Conservation (phyloP, 2,113 vertebrate genomes). For the Paraplagusia blochii region DNA sequence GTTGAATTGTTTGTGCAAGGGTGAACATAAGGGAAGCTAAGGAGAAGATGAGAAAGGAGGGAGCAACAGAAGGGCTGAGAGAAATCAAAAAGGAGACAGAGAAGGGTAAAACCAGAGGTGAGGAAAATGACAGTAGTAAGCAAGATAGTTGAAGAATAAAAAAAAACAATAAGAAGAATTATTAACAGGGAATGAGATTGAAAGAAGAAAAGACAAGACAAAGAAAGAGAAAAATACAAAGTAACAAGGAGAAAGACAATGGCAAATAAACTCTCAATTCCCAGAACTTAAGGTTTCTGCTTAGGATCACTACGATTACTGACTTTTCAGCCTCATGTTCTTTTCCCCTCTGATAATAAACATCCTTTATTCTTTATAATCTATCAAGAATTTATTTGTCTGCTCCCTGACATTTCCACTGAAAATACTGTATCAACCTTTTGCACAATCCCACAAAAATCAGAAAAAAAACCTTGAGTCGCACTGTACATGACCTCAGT, state of each 20-base stretch:
- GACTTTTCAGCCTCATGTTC: slow-evolving; percentile 53
- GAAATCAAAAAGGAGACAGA: too few relatives aligned
- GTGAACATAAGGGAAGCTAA: too few relatives aligned
- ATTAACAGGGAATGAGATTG: too few relatives aligned
- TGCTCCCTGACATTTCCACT: slow-evolving; percentile 51
- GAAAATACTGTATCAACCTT: slow-evolving; percentile 45
- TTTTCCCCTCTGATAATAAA: slow-evolving; percentile 57
- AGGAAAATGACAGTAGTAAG: too few relatives aligned
- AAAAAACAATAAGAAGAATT: too few relatives aligned
- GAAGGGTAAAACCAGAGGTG: too few relatives aligned
- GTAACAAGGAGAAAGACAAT: slow-evolving; percentile 5
- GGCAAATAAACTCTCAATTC: slow-evolving; percentile 45
- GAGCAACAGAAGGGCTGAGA: too few relatives aligned
- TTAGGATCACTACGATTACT: slow-evolving; percentile 62
- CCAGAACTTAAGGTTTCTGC: slow-evolving; percentile 49
- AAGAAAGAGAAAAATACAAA: too few relatives aligned
- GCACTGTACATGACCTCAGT: background rate
- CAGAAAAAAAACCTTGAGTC: slow-evolving; percentile 35
- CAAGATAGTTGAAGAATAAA: too few relatives aligned
- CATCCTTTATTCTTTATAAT: slow-evolving; percentile 58
- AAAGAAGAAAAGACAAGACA: too few relatives aligned
- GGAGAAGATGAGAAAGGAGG: too few relatives aligned
- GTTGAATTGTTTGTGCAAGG: too few relatives aligned
- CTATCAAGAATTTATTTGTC: slow-evolving; percentile 50
- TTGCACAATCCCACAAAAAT: slow-evolving; percentile 31